These are phyloP conservation scores for Myiopsitta monachus DNA, from an alignment of 2,113 vertebrate species.

Conservation along the genomic window DNA sequence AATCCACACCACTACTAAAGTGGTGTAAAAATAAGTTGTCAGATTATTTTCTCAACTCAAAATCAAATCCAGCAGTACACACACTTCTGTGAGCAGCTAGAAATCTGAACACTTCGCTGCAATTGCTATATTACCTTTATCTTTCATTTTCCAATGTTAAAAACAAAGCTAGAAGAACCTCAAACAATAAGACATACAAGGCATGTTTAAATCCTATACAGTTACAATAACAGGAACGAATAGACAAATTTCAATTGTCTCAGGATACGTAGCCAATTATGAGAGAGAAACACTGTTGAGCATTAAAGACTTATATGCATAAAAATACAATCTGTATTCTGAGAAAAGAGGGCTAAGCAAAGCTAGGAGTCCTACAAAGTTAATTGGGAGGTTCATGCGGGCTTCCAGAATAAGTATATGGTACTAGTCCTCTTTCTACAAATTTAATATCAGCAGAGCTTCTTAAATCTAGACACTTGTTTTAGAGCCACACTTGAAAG, in stretches of 20 bases:
- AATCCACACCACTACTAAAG: constrained; percentile 40
- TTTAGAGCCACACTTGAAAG: not conserved
- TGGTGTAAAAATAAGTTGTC: constrained; percentile 59
- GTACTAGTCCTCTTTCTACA: not conserved
- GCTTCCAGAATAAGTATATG: not conserved
- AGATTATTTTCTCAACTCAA: constrained; percentile 62
- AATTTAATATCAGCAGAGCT: not conserved
- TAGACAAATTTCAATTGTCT: constrained; percentile 6
- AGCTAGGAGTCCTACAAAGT: not conserved
- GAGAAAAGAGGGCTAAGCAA: not conserved
- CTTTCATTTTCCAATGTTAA: not conserved
- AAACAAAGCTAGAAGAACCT: not conserved
- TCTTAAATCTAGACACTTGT: not conserved
- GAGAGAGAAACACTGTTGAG: not conserved
- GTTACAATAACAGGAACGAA: not conserved
- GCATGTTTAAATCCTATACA: not conserved
- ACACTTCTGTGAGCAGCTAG: not conserved
- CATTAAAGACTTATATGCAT: not conserved
- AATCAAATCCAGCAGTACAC: constrained; percentile 28
- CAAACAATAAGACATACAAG: not conserved
- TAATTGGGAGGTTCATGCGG: not conserved
- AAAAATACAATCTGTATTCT: not conserved
- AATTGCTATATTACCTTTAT: not conserved
- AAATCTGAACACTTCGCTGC: not conserved
- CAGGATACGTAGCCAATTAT: not conserved